Conservation (phyloP, 1,140 invertebrate genomes). For the Dendroctonus valens region DNA sequence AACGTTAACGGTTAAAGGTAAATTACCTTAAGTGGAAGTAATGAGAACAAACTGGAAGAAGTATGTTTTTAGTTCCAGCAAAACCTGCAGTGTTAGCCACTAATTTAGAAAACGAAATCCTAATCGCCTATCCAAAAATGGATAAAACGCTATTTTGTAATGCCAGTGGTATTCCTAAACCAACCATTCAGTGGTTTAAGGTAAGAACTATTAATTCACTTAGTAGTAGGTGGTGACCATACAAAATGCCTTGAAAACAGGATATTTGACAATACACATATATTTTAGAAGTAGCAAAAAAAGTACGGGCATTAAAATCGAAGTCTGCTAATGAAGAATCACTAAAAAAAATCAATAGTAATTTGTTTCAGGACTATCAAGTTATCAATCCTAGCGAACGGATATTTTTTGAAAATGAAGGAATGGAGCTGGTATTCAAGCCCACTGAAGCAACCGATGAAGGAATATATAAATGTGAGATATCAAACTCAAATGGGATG, state of each 20-base stretch:
- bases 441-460: constrained; percentile 48
- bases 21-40: not conserved
- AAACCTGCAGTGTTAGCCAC: constrained; percentile 43
- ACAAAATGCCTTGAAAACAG: too few relatives aligned
- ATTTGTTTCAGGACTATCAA: constrained; percentile 32
- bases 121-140: constrained; percentile 47
- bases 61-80: constrained; percentile 24
- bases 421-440: constrained; percentile 42
- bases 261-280: too few relatives aligned
- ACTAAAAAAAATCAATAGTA: too few relatives aligned
- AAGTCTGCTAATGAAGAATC: too few relatives aligned
- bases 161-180: constrained; percentile 50
- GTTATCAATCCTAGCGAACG: constrained; percentile 32
- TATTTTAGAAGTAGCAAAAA: too few relatives aligned
- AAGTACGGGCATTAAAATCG: not conserved
- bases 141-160: constrained; percentile 49
- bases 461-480: constrained; percentile 50
- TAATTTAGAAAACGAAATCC: constrained; percentile 44
- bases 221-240: too few relatives aligned
- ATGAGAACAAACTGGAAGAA: constrained; percentile 1
- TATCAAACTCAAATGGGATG: constrained; percentile 47
- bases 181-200: constrained; percentile 54
- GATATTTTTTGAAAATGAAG: constrained; percentile 53
- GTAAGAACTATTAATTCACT: not conserved
- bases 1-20: constrained; percentile 38